phyloP scores from a whole-genome alignment of 1,140 invertebrate genomes.

The Meteorus sp. region DNA sequence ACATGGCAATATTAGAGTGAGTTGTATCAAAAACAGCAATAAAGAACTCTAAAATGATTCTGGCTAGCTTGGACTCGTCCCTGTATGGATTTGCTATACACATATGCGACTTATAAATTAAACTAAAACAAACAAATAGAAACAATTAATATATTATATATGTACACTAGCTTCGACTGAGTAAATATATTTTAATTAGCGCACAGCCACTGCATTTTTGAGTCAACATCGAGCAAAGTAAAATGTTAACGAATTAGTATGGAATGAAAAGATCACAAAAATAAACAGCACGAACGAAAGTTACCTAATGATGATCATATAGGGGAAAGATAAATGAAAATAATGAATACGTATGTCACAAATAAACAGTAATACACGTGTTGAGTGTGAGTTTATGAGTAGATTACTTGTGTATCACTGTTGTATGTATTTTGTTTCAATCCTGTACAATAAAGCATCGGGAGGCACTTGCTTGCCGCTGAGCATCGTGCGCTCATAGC shows the following conservation, averaged over 20 bases:
- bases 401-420: neutral
- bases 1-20: no score
- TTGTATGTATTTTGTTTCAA: slow-evolving; percentile 6
- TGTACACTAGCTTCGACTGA: slow-evolving; percentile 20
- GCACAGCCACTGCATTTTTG: slow-evolving; percentile 35
- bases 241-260: neutral
- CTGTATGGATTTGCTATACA: slow-evolving; percentile 35
- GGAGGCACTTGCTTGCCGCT: slow-evolving; percentile 30
- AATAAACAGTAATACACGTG: neutral
- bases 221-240: slow-evolving; percentile 31
- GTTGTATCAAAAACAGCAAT: no score
- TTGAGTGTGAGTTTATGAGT: neutral
- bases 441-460: neutral
- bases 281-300: slow-evolving; percentile 30
- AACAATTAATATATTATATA: slow-evolving; percentile 10
- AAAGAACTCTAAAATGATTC: slow-evolving; percentile 20
- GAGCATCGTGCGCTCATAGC: slow-evolving; percentile 18
- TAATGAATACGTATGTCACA: slow-evolving; percentile 20
- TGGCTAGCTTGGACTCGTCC: slow-evolving; percentile 47
- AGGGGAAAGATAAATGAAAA: slow-evolving; percentile 15
- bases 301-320: slow-evolving; percentile 33
- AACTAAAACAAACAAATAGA: neutral
- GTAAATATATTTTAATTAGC: slow-evolving; percentile 28
- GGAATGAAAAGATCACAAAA: neutral
- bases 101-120: neutral